Evolutionary conservation across 2,797 vertebrate species (phyloP), one percentile per base, ranked within the genome.

Genomic region (Numenius phaeopus): DNA sequence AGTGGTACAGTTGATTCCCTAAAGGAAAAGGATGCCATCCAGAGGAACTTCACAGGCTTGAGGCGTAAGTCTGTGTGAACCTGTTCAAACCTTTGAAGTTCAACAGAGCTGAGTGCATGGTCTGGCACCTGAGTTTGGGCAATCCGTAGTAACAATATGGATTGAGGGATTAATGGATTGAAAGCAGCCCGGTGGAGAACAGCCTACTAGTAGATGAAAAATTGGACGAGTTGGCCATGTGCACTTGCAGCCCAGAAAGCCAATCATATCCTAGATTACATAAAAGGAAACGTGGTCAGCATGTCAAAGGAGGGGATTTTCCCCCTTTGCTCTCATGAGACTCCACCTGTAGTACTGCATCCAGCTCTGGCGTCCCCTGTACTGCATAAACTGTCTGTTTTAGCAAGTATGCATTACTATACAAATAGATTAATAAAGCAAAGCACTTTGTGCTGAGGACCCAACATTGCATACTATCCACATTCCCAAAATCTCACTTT

Each of bases 71-170:
- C 58, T 1, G 0, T 42, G 18, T 23, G 14, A 72, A 88, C 30
- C 17, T 37, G 34, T 37, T 37, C 34, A 37, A 37, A 37, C 34
- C 34, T 37, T 37, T 37, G 18, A 64, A 27, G 20, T 65, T 72
- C 42, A 80, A 49, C 49, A 62, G 24, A 61, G 4, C 21, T 39
- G 22, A 73, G 15, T 17, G 15, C 19, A 59, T 44, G 8, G 14
- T 52, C 40, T 1, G 0, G 21, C 24, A 62, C 40, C 11, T 30
- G 14, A 21, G 16, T 29, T 2, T 2, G 19, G 20, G 16, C 47
- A 30, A 47, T 54, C 11, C 17, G 5, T 20, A 29, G 15, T 40
- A n/a, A 46, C 55, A 20, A 5, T 54, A n/a, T 12, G 46, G 18
- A 32, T 29, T 39, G 20, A 8, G 22, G 5, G 10, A 44, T 32